Base-by-base conservation (phyloP, 2,113 vertebrate genomes). In the Thymallus thymallus region DNA sequence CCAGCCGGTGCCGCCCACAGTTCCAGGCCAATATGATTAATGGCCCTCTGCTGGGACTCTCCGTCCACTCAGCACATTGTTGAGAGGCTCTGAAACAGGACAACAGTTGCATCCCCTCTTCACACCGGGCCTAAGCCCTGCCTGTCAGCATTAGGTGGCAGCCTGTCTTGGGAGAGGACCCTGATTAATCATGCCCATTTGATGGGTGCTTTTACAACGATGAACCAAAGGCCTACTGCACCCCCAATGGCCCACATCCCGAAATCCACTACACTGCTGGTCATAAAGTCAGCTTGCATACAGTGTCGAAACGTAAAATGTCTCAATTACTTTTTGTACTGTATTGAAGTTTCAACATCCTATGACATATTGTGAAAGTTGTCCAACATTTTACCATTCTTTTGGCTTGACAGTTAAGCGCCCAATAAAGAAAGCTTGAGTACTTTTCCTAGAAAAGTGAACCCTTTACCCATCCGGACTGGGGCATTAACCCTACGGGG, bases 71-170 rank as follows among this genome's bases (percentile, higher is more conserved):
- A 93, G 89, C 87, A 91, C 87, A 92, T 90, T 91, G 92, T 70
- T 91, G 91, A 93, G 93, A 94, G 93, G 80, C 86, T 89, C 41
- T 92, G 92, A 95, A 92, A 91, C 79, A 88, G 88, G 77, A 93
- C 90, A 94, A 93, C 94, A 95, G 92, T 95, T 95, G 93, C 87
- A 94, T 89, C 87, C 87, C 87, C 81, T 86, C 90, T 91, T 92
- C 89, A 93, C 91, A 92, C 87, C 62, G 89, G 78, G 84, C 82
- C 62, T 92, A 95, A 95, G 87, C 89, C 91, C 76, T 73, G 86
- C 79, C 93, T 94, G 94, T 94, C 94, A 93, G 80, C 69, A 32
- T 81, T 91, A 87, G 87, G 86, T 90, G 88, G 84, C 86, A 88
- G 86, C n/a, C 35, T 81, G 81, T 76, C 83, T 77, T 80, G 83